Base-by-base conservation (phyloP, 2,888 invertebrate genomes). In the Eurytoma californica region DNA sequence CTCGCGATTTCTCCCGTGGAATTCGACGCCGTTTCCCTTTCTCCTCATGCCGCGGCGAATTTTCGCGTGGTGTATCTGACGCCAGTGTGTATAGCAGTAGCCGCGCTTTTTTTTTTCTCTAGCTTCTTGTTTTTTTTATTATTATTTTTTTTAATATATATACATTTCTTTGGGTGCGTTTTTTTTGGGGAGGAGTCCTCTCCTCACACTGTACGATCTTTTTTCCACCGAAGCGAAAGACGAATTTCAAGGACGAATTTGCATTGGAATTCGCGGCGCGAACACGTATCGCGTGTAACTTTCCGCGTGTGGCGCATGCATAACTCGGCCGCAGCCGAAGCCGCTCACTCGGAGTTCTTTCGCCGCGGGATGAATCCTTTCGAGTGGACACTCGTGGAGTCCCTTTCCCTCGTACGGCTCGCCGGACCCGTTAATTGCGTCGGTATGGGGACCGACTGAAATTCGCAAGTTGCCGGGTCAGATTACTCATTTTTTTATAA, bases 211-310 rank as follows among this genome's bases (percentile, higher is more conserved):
- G 53, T 67, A 60, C 47, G 60, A 57, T 69, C 60, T 72, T 14
- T 72, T n/a, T n/a, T 4, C 13, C 28, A 5, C 65, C 14, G 28
- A 20, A 77, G 67, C 63, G 73, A 73, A 63, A 78, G 78, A 78
- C 68, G 68, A 18, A n/a, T 66, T 70, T 79, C 79, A 79, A 79
- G 79, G 79, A 63, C 66, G 69, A 69, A 74, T 79, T 79, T 79
- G 79, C 74, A 79, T 79, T 69, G 74, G 74, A 79, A 79, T 79
- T 69, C 74, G 30, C 47, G 57, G 16, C 60, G 60, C 55, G n/a
- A 18, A 9, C 51, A 4, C 39, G 68, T 24, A 72, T 70, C 20
- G 70, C 39, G 39, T 39, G 70, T 70, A 70, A 75, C 75, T 68
- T 68, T 68, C 68, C 75, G 75, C 66, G 47, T 18, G 49, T n/a